Percentiles rank a stretch among this genome's conserved stretches.
phyloP scores from a whole-genome alignment of 2,888 invertebrate genomes.

The Barypeithes pellucidus region DNA sequence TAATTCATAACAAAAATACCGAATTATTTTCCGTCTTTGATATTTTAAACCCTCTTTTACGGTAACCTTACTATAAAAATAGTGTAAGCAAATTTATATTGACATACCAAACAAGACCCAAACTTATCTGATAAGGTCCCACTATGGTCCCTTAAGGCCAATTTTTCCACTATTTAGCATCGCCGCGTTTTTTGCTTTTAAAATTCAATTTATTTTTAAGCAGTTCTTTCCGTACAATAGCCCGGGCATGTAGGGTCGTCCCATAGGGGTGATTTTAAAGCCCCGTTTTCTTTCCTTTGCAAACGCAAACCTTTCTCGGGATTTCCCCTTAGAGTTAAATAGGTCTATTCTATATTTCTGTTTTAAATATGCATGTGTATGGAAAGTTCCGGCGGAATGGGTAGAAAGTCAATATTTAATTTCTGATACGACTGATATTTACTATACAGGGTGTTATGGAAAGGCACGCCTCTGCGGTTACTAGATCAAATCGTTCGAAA shows the following conservation, averaged over 20 bases:
- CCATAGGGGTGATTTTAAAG: constrained; percentile 12
- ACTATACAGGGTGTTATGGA: no score
- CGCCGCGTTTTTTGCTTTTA: constrained; percentile 16
- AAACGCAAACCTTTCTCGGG: constrained; percentile 9
- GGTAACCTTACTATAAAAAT: neutral
- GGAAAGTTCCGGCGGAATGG: neutral
- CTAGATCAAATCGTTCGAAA: no score
- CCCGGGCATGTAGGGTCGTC: constrained; percentile 3
- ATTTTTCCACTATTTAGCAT: constrained; percentile 23
- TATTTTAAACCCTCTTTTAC: no score
- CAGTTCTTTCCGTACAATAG: constrained; percentile 13
- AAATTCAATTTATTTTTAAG: constrained; percentile 28
- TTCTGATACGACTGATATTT: no score
- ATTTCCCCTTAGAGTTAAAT: constrained; percentile 16
- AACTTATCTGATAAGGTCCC: constrained; percentile 5
- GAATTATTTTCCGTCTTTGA: no score
- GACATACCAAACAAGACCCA: neutral
- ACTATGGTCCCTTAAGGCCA: neutral
- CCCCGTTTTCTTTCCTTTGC: constrained; percentile 5
- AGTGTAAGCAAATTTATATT: neutral
- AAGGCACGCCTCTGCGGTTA: no score
- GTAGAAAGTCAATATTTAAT: no score
- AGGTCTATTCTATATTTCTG: constrained; percentile 20
- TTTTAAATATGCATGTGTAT: constrained; percentile 10
- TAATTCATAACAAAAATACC: no score